Evolutionary conservation across 2,113 vertebrate species (phyloP).

Genomic region (Corapipo altera): DNA sequence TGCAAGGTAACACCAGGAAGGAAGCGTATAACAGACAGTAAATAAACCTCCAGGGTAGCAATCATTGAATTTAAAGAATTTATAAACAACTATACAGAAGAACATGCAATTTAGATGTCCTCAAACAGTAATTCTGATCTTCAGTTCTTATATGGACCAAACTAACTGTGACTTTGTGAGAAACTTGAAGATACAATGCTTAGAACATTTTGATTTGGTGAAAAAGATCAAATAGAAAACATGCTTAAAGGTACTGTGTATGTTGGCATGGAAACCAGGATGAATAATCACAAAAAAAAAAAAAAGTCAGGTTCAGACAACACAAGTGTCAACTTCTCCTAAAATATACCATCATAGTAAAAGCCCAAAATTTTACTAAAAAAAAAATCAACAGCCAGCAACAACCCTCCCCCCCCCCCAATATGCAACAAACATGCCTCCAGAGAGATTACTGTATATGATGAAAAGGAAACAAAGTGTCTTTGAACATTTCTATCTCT

Average conservation of each 20-base stretch:
- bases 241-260: neutral
- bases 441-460: neutral
- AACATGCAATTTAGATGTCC: neutral
- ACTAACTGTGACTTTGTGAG: neutral
- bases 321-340: neutral
- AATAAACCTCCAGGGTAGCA: neutral
- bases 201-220: neutral
- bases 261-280: neutral
- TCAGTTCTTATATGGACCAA: neutral
- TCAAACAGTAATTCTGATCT: neutral
- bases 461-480: neutral
- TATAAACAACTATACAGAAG: neutral
- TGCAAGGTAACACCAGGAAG: neutral
- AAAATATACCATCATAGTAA: neutral
- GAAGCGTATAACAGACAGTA: neutral
- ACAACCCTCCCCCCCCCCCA: no score
- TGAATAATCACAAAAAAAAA: neutral
- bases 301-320: neutral
- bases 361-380: neutral
- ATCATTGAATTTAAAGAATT: neutral
- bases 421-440: neutral
- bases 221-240: neutral
- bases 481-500: neutral
- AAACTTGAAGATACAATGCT: neutral
- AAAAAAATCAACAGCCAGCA: neutral